phyloP scores from a whole-genome alignment of 2,888 invertebrate species.

The Rambutsinella grinnellia region DNA sequence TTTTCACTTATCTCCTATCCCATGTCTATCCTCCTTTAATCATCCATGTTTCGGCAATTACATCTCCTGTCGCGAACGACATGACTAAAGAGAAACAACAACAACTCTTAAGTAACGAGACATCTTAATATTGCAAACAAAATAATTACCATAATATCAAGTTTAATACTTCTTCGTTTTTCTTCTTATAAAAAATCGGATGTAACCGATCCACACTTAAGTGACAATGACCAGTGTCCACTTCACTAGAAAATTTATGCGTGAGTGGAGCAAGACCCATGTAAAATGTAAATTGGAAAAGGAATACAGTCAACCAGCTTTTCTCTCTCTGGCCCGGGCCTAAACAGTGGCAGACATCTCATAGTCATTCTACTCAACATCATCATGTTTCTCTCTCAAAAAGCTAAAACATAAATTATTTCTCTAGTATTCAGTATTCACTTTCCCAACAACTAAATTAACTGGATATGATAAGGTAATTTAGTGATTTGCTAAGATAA shows the following conservation, averaged over 20 bases:
- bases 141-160: slow-evolving; percentile 33
- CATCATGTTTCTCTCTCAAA: too few relatives aligned
- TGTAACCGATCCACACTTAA: not conserved
- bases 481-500: slow-evolving; percentile 15
- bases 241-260: too few relatives aligned
- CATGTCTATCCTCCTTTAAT: slow-evolving; percentile 42
- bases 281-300: slow-evolving; percentile 11
- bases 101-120: slow-evolving; percentile 10
- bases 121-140: slow-evolving; percentile 21
- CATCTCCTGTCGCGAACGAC: slow-evolving; percentile 50
- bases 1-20: too few relatives aligned
- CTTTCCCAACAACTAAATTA: too few relatives aligned
- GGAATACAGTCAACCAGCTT: slow-evolving; percentile 13
- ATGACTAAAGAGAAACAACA: slow-evolving; percentile 31
- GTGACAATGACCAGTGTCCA: too few relatives aligned
- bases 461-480: slow-evolving; percentile 33
- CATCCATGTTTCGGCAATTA: slow-evolving; percentile 49
- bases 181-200: not conserved
- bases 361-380: too few relatives aligned
- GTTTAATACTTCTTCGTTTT: too few relatives aligned
- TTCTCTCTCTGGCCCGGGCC: too few relatives aligned
- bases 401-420: too few relatives aligned
- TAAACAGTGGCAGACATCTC: too few relatives aligned
- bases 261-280: too few relatives aligned
- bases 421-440: too few relatives aligned